Base-by-base conservation (phyloP, 1,140 invertebrate species). In the Drosophila serrata region DNA sequence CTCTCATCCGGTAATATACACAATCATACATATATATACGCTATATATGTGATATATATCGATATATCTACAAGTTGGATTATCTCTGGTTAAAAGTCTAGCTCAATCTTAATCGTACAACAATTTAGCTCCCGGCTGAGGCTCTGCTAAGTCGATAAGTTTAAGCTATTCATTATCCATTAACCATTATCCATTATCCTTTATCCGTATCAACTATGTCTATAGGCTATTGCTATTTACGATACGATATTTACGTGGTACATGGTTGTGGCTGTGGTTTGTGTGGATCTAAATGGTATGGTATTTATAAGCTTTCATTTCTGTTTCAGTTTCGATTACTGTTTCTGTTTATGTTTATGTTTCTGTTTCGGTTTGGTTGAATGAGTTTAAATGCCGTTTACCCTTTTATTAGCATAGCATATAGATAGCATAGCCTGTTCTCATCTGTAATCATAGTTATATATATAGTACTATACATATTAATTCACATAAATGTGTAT, bases 361-460 rank as follows among this genome's bases (percentile, higher is more conserved):
- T 55, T 57, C 57, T 37, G 12, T 69, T 46, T 59, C 59, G 33
- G 24, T 39, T 61, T 55, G 42, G 42, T 58, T 76, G 63, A 78
- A 81, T 90, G 84, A 87, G 59, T 77, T 79, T 90, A 90, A 90
- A 90, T 90, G 85, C 85, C 81, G 65, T 90, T 90, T 90, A 90
- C 85, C 85, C 85, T 90, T 90, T 73, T 58, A 72, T 73, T 85
- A 90, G 85, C 81, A 81, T 88, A 85, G 78, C 77, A 78, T 81
- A 72, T 79, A 58, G 75, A 45, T 79, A 49, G 48, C 48, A 37
- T 55, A 88, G 85, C 81, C 65, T 72, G 74, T 69, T 79, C 74
- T 82, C 60, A 19, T 37, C 51, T 62, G 31, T 81, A 62, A 68
- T 63, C 61, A 45, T 81, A 55, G 42, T 67, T 72, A 45, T 68